Evolutionary conservation across 2,797 vertebrate species (phyloP).

Genomic region (Naso thynnoides): DNA sequence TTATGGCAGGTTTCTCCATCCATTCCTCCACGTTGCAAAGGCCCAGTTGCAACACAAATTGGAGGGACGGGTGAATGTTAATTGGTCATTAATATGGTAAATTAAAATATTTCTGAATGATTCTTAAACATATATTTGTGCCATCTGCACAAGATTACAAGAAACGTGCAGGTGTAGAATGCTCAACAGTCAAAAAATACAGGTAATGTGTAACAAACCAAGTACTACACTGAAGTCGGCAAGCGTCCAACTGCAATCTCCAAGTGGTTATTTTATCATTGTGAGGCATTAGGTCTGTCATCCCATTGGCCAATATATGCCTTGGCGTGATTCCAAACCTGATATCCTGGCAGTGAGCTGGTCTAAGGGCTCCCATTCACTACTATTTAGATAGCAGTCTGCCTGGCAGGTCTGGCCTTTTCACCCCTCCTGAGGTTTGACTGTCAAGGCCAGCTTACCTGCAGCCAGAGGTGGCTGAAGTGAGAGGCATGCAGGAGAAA

Average conservation of each 20-base stretch:
- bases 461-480: conserved; percentile 46
- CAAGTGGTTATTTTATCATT: conserved; percentile 69
- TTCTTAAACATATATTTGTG: conserved; percentile 5
- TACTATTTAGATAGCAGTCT: conserved; percentile 60
- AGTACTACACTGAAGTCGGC: conserved; percentile 43
- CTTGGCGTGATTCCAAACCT: conserved; percentile 60
- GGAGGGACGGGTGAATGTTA: conserved; percentile 38
- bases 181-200: conserved; percentile 23
- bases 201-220: conserved; percentile 35
- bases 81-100: conserved; percentile 30
- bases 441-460: conserved; percentile 64
- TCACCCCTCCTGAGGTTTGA: conserved; percentile 55
- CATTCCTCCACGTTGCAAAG: conserved; percentile 38
- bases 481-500: conserved; percentile 47
- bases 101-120: conserved; percentile 35
- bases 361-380: conserved; percentile 51
- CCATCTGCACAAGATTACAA: background rate
- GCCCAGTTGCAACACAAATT: conserved; percentile 11
- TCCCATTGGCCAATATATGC: conserved; percentile 62
- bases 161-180: background rate
- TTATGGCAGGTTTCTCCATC: conserved; percentile 57
- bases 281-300: conserved; percentile 64
- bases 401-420: conserved; percentile 61
- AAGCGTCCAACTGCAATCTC: conserved; percentile 63
- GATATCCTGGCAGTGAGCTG: conserved; percentile 58